Evolutionary conservation across 2,797 vertebrate genomes (phyloP).

Genomic region (Acanthopagrus latus): DNA sequence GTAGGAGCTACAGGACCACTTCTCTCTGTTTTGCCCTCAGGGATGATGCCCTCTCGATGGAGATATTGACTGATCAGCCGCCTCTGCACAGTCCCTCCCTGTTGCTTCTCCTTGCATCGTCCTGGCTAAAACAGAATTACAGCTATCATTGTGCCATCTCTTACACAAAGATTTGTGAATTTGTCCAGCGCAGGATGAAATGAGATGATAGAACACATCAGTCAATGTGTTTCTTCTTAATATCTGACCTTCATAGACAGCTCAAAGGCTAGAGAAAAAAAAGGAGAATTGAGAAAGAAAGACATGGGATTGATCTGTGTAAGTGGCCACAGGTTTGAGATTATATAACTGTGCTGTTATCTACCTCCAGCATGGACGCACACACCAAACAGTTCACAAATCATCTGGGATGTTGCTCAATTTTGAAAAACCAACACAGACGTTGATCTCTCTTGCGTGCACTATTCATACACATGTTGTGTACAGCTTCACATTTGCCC

Average conservation of each 20-base stretch:
- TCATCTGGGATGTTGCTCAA: neutral
- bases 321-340: constrained; percentile 10
- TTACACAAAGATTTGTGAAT: constrained; percentile 25
- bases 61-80: constrained; percentile 32
- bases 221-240: neutral
- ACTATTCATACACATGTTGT: neutral
- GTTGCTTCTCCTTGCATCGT: constrained; percentile 24
- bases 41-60: constrained; percentile 40
- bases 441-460: neutral
- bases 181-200: constrained; percentile 18
- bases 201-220: neutral
- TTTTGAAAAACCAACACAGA: constrained; percentile 11
- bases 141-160: constrained; percentile 18
- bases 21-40: constrained; percentile 27
- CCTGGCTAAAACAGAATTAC: constrained; percentile 25
- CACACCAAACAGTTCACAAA: constrained; percentile 9
- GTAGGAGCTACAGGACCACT: constrained; percentile 25
- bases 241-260: neutral
- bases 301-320: neutral
- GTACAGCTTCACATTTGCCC: neutral
- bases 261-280: constrained; percentile 4
- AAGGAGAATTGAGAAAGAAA: neutral
- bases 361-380: neutral
- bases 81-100: constrained; percentile 16
- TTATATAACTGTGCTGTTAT: constrained; percentile 24